Conservation (phyloP, 1,140 invertebrate genomes). For the Centruroides sculpturatus region DNA sequence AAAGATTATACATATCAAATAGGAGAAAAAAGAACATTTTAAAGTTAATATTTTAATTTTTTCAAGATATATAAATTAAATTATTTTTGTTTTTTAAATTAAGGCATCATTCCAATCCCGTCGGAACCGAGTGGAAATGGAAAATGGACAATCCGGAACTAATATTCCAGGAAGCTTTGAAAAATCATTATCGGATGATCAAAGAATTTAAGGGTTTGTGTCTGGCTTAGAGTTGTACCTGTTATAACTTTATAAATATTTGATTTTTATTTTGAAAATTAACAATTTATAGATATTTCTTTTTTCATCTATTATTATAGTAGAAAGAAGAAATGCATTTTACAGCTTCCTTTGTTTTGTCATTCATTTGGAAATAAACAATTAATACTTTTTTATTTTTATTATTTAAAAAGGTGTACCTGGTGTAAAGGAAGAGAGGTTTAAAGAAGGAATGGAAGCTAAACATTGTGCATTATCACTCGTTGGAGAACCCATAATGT, state of each 20-base stretch:
- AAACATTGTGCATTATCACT: slow-evolving; percentile 47
- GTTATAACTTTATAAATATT: no score
- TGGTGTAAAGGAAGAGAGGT: slow-evolving; percentile 38
- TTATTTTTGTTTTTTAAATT: no score
- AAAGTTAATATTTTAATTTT: no score
- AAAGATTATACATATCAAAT: no score
- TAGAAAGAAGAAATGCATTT: neutral
- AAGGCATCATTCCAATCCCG: slow-evolving; percentile 47
- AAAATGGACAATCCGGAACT: slow-evolving; percentile 42
- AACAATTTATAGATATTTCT: no score
- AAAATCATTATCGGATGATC: slow-evolving; percentile 43
- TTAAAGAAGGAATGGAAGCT: slow-evolving; percentile 37
- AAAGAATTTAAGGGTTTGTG: slow-evolving; percentile 37
- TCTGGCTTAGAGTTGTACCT: no score
- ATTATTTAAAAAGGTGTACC: slow-evolving; percentile 36
- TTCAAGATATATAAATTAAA: no score
- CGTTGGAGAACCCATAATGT: slow-evolving; percentile 53
- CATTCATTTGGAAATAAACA: neutral
- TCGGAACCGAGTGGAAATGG: slow-evolving; percentile 53
- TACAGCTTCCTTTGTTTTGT: neutral
- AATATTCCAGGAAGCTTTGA: slow-evolving; percentile 38
- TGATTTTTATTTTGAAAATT: no score
- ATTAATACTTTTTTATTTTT: no score
- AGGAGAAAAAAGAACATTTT: no score
- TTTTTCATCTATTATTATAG: neutral